phyloP scores from a whole-genome alignment of 2,797 vertebrate genomes.

The Neomorphus geoffroyi region DNA sequence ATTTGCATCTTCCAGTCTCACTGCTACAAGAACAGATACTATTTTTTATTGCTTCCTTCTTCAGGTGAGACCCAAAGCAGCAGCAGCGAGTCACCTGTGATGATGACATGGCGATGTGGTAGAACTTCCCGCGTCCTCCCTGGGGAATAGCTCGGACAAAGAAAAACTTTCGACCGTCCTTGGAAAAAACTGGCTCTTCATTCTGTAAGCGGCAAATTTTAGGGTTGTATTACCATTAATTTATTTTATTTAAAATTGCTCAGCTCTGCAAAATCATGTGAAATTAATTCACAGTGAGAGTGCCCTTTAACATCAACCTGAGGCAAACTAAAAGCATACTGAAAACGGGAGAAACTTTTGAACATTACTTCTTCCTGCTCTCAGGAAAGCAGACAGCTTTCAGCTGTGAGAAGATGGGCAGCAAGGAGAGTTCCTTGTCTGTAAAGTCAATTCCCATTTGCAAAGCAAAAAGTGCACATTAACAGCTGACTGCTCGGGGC shows the following conservation, averaged over 20 bases:
- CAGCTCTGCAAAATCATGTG: background rate
- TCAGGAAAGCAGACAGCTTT: background rate
- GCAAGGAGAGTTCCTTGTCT: background rate
- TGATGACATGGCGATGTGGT: conserved; percentile 93
- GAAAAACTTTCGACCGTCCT: conserved; percentile 91
- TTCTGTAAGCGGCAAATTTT: conserved; percentile 78
- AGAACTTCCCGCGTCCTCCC: conserved; percentile 93
- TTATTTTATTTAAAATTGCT: background rate
- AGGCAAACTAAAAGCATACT: background rate
- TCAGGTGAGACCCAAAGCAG: background rate
- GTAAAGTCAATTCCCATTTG: background rate
- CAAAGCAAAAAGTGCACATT: background rate
- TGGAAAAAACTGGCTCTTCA: conserved; percentile 92
- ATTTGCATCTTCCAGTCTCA: accelerated
- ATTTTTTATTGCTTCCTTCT: background rate
- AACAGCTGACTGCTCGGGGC: background rate
- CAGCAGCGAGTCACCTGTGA: conserved; percentile 78
- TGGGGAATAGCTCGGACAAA: conserved; percentile 94
- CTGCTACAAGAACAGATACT: background rate
- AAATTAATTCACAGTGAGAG: background rate
- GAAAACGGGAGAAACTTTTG: background rate
- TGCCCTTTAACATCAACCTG: background rate
- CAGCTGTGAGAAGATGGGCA: background rate
- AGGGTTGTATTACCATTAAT: background rate
- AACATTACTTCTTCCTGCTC: background rate